These are phyloP conservation scores for Cotesia congregata DNA, from an alignment of 2,888 invertebrate species.

Conservation along the genomic window DNA sequence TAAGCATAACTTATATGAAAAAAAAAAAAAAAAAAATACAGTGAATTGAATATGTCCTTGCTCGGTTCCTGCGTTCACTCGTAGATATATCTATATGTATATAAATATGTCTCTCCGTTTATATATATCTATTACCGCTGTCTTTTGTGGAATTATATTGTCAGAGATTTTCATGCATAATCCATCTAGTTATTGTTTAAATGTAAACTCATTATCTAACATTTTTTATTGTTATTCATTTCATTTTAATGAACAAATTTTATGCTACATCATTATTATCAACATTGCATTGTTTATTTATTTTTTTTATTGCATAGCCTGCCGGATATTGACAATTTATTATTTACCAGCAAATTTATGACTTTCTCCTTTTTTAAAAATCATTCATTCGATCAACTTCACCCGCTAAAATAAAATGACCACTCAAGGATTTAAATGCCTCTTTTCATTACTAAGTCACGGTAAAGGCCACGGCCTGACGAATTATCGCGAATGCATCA, in stretches of 20 bases:
- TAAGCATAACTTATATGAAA: neutral
- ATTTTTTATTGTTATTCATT: neutral
- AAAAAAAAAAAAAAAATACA: neutral
- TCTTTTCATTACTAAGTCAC: neutral
- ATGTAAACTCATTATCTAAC: neutral
- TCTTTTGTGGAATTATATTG: neutral
- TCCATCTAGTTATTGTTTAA: neutral
- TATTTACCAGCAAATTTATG: too few relatives aligned
- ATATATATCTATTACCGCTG: conserved; percentile 4
- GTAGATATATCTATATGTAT: neutral
- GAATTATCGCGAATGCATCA: neutral
- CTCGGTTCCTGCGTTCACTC: conserved; percentile 33
- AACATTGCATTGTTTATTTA: too few relatives aligned
- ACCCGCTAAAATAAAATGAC: neutral
- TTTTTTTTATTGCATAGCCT: too few relatives aligned
- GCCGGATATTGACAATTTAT: too few relatives aligned
- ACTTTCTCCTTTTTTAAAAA: too few relatives aligned
- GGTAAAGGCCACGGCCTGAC: neutral
- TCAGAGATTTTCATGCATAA: conserved; percentile 5
- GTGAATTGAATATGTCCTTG: conserved; percentile 29
- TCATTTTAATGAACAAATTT: neutral
- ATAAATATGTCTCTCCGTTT: conserved; percentile 8
- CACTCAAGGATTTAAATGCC: neutral
- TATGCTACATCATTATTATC: neutral
- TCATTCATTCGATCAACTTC: too few relatives aligned